Evolutionary conservation across 2,888 invertebrate genomes (phyloP), one percentile per base, ranked within the genome.

Genomic region (Netelia melanura): DNA sequence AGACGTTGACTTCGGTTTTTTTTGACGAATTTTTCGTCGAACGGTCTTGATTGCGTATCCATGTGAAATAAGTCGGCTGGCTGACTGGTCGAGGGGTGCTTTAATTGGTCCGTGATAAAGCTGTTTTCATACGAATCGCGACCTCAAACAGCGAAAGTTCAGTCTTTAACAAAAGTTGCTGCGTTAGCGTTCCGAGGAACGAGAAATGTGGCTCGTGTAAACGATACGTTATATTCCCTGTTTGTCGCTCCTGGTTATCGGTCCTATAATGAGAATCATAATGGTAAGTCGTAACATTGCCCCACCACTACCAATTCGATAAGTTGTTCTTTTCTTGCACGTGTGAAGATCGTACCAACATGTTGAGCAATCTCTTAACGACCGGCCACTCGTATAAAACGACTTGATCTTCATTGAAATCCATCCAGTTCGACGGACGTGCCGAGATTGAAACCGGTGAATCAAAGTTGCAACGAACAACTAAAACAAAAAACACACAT

Each of bases 311-410:
- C 6, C 6, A 5, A 38, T 6, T 48, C 14, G 48, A 48, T 10
- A 48, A 48, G 10, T 48, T 48, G 48, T 38, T 38, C 38, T 38
- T 38, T 6, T 5, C 38, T 1, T 48, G 11, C 14, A 14, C 14
- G 14, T 48, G 11, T 14, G 14, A 48, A 48, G 48, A 48, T 48
- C 62, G 25, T 30, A 62, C 30, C n/a, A 25, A 30, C 62, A 9
- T 25, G 25, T 68, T 61, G 58, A 21, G 30, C 58, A 61, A 68
- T 77, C 58, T 65, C 23, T 30, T 17, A 23, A 77, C n/a, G 14
- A 25, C 23, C 77, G 44, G 14, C 61, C 25, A 38, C 58, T 71
- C 44, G 21, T 76, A 68, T 81, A 84, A 84, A 81, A 72, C 52
- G 68, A 64, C 64, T 72, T 54, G 65, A 74, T 43, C 62, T 62